Evolutionary conservation across 2,888 invertebrate genomes (phyloP), one percentile per base, ranked within the genome.

Genomic region (Mesorhabditis spiculigera): DNA sequence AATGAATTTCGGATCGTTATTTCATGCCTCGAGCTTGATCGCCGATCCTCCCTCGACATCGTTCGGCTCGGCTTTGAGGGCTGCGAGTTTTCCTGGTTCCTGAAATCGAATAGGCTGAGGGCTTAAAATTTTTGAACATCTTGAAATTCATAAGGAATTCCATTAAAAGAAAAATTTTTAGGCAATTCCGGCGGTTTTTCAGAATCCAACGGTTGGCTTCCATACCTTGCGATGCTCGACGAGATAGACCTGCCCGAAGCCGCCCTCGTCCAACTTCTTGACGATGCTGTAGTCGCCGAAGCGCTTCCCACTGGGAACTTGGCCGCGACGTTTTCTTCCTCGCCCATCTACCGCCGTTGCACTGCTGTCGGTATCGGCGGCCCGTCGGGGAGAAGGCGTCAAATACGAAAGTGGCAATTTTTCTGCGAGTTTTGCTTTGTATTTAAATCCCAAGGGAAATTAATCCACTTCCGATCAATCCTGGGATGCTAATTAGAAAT

Each of bases 11-110:
- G 10, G 28, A n/a, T n/a, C n/a, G 13, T 10, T 28, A 63, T 13
- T 13, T 63, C 71, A 8, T 45, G 73, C 75, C 73, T 82, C 81
- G 43, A 82, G 70, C 58, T 82, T 82, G 68, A 82, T 82, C 5
- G 80, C 81, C 6, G 77, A 73, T 69, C 81, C 82, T 10, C 81
- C 81, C 67, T 80, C 81, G 8, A 79, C 73, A n/a, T 78, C 80
- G 71, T 80, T 81, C 8, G 81, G 75, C 65, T 82, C 82, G 4
- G 81, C 81, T 66, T 82, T 82, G 42, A 82, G 71, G 5, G 82
- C 82, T 2, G 80, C 82, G 0, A 71, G 43, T n/a, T 28, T 63
- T 10, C 50, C 63, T 41, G 28, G 50, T 10, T 50, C 58, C 58
- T 50, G n/a, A 50, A 50, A 50, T 58, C 41, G 61, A 64, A 63